Evolutionary conservation across 2,113 vertebrate genomes (phyloP), one percentile per base, ranked within the genome.

Genomic region (Tychaedon coryphoeus): DNA sequence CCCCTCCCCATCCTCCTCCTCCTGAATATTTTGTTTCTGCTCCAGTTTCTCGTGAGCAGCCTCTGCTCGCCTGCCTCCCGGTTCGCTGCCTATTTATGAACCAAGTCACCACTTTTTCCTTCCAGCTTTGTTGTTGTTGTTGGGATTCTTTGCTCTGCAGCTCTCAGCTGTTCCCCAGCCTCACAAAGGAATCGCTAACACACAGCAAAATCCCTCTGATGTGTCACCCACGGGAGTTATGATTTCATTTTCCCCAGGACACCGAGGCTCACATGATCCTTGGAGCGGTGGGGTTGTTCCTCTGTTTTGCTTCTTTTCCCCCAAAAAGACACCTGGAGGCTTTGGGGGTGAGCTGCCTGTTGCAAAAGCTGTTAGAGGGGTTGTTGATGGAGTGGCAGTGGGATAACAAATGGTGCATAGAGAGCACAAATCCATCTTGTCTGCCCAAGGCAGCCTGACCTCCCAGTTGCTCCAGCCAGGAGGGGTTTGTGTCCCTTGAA

Each of bases 61-160:
- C 94, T 96, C 80, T 31, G 82, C 95, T 95, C 53, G 93, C 96
- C 92, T 47, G 94, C 84, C 62, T 92, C 23, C 91, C 51, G 40
- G 72, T 89, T 86, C 47, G 28, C 73, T 61, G 84, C 73, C 84
- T 86, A 70, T 86, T 86, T 86, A 77, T 77, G 84, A 86, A 77
- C 38, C 73, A 12, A 86, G 84, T 86, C 84, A 38, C 84, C 84
- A 86, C 97, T 97, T 97, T 86, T 83, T 96, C 95, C 96, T 97
- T 93, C 93, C 94, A 97, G 92, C 81, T 93, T 92, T 79, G 94
- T 95, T 96, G 95, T 94, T 97, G 89, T 95, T 93, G 86, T 87
- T 87, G 72, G 50, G 92, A 47, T 97, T 93, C 93, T 97, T 97
- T 97, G 96, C 97, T 97, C 94, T 97, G 97, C 95, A 95, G 96